Evolutionary conservation across 2,888 invertebrate species (phyloP).

Genomic region (Subacronicta megacephala): DNA sequence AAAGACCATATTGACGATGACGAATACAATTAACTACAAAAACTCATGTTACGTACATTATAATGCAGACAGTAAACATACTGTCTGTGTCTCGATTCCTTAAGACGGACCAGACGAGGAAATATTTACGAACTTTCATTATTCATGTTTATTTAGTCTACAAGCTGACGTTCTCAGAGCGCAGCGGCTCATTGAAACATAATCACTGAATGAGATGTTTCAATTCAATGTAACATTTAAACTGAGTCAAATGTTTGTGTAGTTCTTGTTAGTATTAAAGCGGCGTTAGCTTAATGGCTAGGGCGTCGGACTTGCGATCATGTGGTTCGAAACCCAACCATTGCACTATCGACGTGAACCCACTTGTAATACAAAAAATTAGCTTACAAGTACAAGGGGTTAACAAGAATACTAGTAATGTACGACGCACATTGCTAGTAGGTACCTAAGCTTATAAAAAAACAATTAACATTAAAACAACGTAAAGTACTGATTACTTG

Average conservation of each 20-base stretch:
- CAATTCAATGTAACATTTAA: slow-evolving; percentile 42
- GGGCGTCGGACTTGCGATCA: too few species aligned
- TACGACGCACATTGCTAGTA: too few species aligned
- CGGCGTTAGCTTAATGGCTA: too few species aligned
- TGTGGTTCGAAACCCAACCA: too few species aligned
- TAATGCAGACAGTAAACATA: slow-evolving; percentile 56
- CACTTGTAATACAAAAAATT: too few species aligned
- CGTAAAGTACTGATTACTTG: too few species aligned
- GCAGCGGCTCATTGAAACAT: slow-evolving; percentile 48
- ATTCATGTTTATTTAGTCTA: slow-evolving; percentile 62
- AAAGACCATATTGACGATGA: background rate
- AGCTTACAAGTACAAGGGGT: too few species aligned
- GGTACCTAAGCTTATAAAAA: too few species aligned
- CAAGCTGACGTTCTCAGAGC: slow-evolving; percentile 38
- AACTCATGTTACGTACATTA: slow-evolving; percentile 17
- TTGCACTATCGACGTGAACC: too few species aligned
- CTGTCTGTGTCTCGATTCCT: slow-evolving; percentile 54
- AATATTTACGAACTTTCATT: slow-evolving; percentile 50
- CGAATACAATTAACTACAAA: slow-evolving; percentile 2
- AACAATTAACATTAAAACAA: too few species aligned
- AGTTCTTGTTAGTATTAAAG: background rate
- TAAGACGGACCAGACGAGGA: slow-evolving; percentile 50
- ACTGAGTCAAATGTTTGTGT: slow-evolving; percentile 6
- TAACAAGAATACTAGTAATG: too few species aligned
- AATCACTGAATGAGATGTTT: slow-evolving; percentile 53